phyloP scores from a whole-genome alignment of 2,888 invertebrate genomes.

The Leptura quadrifasciata region DNA sequence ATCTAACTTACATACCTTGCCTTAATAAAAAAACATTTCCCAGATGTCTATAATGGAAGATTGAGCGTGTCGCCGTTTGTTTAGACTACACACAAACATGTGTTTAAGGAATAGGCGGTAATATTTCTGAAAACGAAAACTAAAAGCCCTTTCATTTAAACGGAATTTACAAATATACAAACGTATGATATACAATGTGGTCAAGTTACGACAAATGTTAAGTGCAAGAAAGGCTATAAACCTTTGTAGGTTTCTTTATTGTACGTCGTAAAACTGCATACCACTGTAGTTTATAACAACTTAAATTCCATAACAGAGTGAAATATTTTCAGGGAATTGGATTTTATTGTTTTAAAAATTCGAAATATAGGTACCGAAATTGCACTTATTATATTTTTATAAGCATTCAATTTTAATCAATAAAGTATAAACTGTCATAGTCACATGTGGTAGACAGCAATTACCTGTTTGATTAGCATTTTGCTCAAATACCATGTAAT shows the following conservation, averaged over 20 bases:
- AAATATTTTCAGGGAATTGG: too few species aligned
- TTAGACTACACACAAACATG: conserved; percentile 62
- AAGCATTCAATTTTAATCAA: too few species aligned
- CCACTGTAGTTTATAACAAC: background rate
- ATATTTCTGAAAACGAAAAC: conserved; percentile 48
- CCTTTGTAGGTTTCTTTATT: conserved; percentile 3
- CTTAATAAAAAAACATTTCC: conserved; percentile 51
- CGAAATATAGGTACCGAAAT: too few species aligned
- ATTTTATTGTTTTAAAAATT: too few species aligned
- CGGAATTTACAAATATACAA: conserved; percentile 51
- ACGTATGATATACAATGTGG: conserved; percentile 51
- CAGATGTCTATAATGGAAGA: conserved; percentile 61
- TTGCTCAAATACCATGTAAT: too few species aligned
- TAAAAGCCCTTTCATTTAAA: conserved; percentile 50
- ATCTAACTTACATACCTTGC: conserved; percentile 52
- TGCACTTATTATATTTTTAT: too few species aligned
- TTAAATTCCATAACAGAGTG: too few species aligned
- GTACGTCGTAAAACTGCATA: background rate
- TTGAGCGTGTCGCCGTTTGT: conserved; percentile 63
- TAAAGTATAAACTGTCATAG: too few species aligned
- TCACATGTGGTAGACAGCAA: too few species aligned
- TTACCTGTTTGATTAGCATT: too few species aligned
- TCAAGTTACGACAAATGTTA: conserved; percentile 35
- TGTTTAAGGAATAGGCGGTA: conserved; percentile 53
- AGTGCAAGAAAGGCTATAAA: conserved; percentile 1